Percentiles rank a stretch among this genome's conserved stretches.
These are phyloP conservation scores for Poecilia picta DNA, from an alignment of 2,797 vertebrate genomes.

Conservation along the genomic window DNA sequence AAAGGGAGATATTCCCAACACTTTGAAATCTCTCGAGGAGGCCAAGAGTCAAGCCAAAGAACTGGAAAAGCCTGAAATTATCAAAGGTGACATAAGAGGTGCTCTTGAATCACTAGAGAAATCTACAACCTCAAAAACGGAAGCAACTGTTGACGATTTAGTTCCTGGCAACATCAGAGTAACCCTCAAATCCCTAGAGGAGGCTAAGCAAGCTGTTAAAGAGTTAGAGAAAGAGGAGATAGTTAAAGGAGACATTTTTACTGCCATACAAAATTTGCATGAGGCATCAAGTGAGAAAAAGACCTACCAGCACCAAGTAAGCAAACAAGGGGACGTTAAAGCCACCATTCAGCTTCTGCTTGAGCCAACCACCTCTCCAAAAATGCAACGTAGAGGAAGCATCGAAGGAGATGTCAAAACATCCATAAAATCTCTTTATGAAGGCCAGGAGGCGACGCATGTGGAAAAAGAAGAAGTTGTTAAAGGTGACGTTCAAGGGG, in stretches of 20 bases:
- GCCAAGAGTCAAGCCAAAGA: constrained; percentile 83
- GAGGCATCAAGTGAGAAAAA: constrained; percentile 81
- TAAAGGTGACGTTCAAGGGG: constrained; percentile 81
- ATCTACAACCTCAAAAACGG: constrained; percentile 79
- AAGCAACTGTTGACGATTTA: constrained; percentile 85
- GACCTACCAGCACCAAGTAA: constrained; percentile 78
- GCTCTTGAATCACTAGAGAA: constrained; percentile 89
- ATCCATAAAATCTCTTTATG: constrained; percentile 81
- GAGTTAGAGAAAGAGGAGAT: constrained; percentile 81
- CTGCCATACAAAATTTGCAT: constrained; percentile 73
- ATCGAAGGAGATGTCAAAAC: constrained; percentile 77
- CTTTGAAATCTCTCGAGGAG: constrained; percentile 86
- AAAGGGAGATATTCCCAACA: constrained; percentile 84
- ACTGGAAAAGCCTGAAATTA: constrained; percentile 83
- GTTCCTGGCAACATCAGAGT: constrained; percentile 86
- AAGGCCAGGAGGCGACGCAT: constrained; percentile 71
- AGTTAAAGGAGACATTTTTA: constrained; percentile 80
- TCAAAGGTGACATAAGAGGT: constrained; percentile 85
- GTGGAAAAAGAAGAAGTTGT: constrained; percentile 81
- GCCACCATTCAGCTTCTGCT: constrained; percentile 81
- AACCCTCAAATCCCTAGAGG: constrained; percentile 87
- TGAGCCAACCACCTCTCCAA: constrained; percentile 76
- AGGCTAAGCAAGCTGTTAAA: constrained; percentile 83
- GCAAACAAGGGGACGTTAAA: constrained; percentile 80
- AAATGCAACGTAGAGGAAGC: constrained; percentile 72